Evolutionary conservation across 2,888 invertebrate species (phyloP).

Genomic region (Machimus rusticus): DNA sequence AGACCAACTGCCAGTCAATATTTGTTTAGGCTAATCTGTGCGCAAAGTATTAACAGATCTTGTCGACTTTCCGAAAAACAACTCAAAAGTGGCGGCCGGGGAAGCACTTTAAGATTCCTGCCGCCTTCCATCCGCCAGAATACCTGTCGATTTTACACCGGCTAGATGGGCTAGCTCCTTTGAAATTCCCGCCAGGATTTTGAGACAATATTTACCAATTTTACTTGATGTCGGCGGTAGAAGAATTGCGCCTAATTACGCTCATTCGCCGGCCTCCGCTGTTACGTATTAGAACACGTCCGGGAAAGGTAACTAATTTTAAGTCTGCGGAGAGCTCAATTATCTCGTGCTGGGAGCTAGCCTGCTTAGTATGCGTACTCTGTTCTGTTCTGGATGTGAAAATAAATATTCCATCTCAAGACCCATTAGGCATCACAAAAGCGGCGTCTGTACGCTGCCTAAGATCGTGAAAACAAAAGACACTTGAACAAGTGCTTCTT

Average conservation of each 20-base stretch:
- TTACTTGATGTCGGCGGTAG: conserved; percentile 24
- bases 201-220: conserved; percentile 29
- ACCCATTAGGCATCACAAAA: background rate
- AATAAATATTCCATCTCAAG: background rate
- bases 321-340: background rate
- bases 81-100: background rate
- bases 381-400: background rate
- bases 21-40: conserved; percentile 49
- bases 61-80: conserved; percentile 39
- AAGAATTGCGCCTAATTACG: conserved; percentile 31
- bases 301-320: background rate
- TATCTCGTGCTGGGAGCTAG: background rate
- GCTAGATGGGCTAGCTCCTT: background rate
- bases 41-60: conserved; percentile 45
- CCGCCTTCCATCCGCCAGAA: background rate
- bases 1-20: conserved; percentile 45
- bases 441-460: background rate
- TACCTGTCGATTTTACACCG: background rate
- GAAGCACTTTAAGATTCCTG: conserved; percentile 24
- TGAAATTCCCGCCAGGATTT: conserved; percentile 33
- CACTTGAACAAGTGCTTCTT: background rate
- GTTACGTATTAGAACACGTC: conserved; percentile 25
- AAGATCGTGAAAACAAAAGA: background rate
- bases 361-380: background rate
- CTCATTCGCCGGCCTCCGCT: background rate